Evolutionary conservation across 2,888 invertebrate genomes (phyloP).

Genomic region (Pasiphila rectangulata): DNA sequence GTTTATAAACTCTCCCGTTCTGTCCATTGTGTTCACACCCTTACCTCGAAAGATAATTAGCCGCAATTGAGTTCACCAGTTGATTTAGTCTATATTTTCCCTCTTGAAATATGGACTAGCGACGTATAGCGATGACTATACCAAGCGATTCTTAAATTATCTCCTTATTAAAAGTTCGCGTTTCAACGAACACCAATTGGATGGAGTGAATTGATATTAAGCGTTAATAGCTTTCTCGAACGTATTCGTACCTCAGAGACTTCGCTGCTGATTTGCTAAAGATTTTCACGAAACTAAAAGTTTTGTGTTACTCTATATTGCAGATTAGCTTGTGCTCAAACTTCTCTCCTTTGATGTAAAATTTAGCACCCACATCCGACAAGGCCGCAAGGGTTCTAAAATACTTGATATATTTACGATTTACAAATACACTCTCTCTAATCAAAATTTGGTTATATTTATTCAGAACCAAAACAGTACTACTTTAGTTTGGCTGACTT

Average conservation of each 20-base stretch:
- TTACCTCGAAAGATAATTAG: conserved; percentile 55
- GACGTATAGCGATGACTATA: conserved; percentile 25
- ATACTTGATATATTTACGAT: too few species aligned
- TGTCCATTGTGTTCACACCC: conserved; percentile 15
- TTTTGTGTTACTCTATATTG: too few species aligned
- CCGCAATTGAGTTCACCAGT: conserved; percentile 55
- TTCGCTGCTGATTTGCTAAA: neutral
- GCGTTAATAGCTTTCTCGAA: neutral
- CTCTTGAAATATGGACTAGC: too few species aligned
- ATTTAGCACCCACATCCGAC: too few species aligned
- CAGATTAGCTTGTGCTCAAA: too few species aligned
- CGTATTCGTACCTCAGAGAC: neutral
- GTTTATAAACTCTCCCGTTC: neutral
- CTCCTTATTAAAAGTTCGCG: conserved; percentile 10
- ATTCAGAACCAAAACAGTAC: too few species aligned
- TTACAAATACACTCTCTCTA: too few species aligned
- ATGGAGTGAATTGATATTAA: conserved; percentile 5
- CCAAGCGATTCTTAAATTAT: conserved; percentile 4
- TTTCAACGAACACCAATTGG: conserved; percentile 3
- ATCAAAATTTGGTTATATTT: too few species aligned
- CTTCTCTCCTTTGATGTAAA: too few species aligned
- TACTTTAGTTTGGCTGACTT: too few species aligned
- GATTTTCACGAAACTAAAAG: too few species aligned
- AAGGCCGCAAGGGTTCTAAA: too few species aligned
- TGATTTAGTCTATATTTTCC: conserved; percentile 55